These are phyloP conservation scores for Knipowitschia caucasica DNA, from an alignment of 2,797 vertebrate genomes.

Conservation along the genomic window DNA sequence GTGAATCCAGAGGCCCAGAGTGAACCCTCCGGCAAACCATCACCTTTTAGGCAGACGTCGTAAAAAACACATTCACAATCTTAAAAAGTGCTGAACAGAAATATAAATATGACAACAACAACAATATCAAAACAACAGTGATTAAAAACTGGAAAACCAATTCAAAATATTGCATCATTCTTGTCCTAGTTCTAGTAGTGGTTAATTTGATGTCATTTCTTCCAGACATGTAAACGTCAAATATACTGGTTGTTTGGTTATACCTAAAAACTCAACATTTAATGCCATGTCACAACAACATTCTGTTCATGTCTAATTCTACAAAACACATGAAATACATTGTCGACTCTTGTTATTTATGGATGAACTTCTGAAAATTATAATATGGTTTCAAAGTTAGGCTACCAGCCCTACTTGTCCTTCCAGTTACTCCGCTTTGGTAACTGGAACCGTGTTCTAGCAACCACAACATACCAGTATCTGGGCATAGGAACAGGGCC, in stretches of 20 bases:
- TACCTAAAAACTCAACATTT: no score
- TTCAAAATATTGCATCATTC: neutral
- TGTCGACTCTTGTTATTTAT: neutral
- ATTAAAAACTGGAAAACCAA: neutral
- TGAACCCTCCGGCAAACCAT: neutral
- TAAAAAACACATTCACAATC: neutral
- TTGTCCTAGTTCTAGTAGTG: no score
- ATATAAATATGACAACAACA: neutral
- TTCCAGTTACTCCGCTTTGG: no score
- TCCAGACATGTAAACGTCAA: no score
- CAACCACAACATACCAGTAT: no score
- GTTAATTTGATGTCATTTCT: no score
- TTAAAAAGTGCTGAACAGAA: slow-evolving; percentile 1
- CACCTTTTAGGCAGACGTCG: neutral
- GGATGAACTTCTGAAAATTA: no score
- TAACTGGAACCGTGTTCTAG: no score
- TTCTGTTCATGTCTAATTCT: neutral
- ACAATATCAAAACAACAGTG: neutral
- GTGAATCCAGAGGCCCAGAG: neutral
- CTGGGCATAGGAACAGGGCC: no score
- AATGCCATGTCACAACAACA: no score
- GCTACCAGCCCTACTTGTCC: no score
- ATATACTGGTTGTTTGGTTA: neutral
- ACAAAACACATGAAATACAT: neutral
- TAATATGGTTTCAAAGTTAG: no score